These are phyloP conservation scores for Egretta garzetta DNA, from an alignment of 2,113 vertebrate genomes.

Conservation along the genomic window DNA sequence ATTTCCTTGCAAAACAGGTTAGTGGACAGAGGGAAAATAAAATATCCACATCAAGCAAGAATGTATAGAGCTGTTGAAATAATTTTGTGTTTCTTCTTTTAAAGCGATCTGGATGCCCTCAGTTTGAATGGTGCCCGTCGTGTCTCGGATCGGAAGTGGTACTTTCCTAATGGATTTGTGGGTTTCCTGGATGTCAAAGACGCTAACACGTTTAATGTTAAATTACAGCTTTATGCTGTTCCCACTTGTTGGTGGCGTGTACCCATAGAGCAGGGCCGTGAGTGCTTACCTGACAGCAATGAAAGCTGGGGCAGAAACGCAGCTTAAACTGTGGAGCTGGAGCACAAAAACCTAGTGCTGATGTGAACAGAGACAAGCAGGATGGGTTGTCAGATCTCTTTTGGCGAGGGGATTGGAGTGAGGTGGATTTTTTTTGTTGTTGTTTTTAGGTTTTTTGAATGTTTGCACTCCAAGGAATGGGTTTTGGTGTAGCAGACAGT, in stretches of 20 bases:
- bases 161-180: neutral
- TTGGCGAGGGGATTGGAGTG: neutral
- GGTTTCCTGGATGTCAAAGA: neutral
- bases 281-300: fast-evolving
- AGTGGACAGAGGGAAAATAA: neutral
- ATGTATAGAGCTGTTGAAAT: neutral
- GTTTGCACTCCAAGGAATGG: neutral
- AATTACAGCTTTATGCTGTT: neutral
- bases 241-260: neutral
- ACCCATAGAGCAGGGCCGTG: neutral
- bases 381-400: neutral
- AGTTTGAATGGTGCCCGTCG: neutral
- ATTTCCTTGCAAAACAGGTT: neutral
- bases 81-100: neutral
- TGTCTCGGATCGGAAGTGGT: neutral
- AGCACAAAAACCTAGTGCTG: fast-evolving
- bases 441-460: too few relatives aligned
- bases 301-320: neutral
- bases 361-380: neutral
- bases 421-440: neutral
- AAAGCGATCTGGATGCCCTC: neutral
- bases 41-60: neutral
- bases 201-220: fast-evolving
- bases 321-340: neutral
- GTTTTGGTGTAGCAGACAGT: neutral